Conservation (phyloP, 2,113 vertebrate genomes). For the Hippocampus abdominalis region DNA sequence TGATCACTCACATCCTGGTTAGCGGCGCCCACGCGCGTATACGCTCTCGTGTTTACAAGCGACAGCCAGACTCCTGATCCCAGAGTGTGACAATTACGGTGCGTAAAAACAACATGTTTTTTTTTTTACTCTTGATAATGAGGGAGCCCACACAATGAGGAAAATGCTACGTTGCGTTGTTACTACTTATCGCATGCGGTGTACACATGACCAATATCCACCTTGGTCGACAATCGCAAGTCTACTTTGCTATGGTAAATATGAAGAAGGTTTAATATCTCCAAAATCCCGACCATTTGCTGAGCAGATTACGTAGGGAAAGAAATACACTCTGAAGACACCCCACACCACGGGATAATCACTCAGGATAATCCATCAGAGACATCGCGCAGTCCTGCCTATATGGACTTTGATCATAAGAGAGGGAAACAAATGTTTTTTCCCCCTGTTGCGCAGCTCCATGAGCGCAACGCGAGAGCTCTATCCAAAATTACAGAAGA, state of each 20-base stretch:
- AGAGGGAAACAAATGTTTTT: background rate
- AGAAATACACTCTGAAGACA: background rate
- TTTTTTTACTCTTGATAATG: background rate
- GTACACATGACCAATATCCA: too few species aligned
- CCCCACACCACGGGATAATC: background rate
- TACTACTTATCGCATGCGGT: too few species aligned
- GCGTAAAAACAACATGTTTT: background rate
- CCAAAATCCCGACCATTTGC: background rate
- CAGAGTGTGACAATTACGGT: background rate
- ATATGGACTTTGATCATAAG: background rate
- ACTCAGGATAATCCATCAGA: background rate
- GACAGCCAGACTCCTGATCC: background rate
- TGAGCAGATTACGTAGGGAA: background rate
- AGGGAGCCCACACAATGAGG: background rate
- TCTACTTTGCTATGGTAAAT: too few species aligned
- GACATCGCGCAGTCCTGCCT: background rate
- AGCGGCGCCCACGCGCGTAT: constrained; percentile 3
- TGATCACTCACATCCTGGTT: constrained; percentile 15
- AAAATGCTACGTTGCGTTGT: too few species aligned
- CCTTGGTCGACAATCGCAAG: too few species aligned
- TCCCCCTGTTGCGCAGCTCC: background rate
- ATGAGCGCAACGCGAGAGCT: background rate
- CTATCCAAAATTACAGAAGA: background rate
- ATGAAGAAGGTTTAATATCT: too few species aligned
- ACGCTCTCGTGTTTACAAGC: background rate